These are phyloP conservation scores for Acronicta aceris DNA, from an alignment of 2,888 invertebrate species.

Conservation along the genomic window DNA sequence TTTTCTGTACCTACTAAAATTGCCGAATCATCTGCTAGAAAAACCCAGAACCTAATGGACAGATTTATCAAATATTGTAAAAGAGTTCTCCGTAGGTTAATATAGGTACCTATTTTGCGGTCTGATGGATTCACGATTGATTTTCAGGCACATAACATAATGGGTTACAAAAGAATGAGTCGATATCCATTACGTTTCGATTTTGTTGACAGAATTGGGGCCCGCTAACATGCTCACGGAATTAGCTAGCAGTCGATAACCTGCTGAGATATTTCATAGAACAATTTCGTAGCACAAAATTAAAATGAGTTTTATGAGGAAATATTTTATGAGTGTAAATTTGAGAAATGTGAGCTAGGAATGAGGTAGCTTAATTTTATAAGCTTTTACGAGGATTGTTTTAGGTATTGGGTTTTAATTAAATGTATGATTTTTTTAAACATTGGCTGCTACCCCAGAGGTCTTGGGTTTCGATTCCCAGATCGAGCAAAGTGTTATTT, in stretches of 20 bases:
- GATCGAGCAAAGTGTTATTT: no score
- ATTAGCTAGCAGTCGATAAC: conserved; percentile 61
- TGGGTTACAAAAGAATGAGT: conserved; percentile 51
- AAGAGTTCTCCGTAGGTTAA: conserved; percentile 40
- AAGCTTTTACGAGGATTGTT: no score
- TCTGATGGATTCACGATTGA: conserved; percentile 45
- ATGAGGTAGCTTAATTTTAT: no score
- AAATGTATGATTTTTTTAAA: no score
- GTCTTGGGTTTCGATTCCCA: no score
- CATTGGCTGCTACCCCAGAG: no score
- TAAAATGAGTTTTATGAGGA: background rate
- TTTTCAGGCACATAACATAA: conserved; percentile 46
- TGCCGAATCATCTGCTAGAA: conserved; percentile 40
- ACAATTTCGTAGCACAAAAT: conserved; percentile 39
- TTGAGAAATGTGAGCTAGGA: background rate
- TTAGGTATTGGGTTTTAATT: no score
- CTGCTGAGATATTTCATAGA: conserved; percentile 57
- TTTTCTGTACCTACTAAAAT: conserved; percentile 20
- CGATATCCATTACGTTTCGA: conserved; percentile 52
- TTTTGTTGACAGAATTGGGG: conserved; percentile 57
- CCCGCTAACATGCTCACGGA: conserved; percentile 51
- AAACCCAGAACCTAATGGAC: conserved; percentile 46
- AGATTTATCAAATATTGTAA: conserved; percentile 55
- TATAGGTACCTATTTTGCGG: conserved; percentile 52
- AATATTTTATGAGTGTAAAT: background rate